Evolutionary conservation across 1,140 invertebrate genomes (phyloP), one percentile per base, ranked within the genome.

Genomic region (Heliconius melpomene): DNA sequence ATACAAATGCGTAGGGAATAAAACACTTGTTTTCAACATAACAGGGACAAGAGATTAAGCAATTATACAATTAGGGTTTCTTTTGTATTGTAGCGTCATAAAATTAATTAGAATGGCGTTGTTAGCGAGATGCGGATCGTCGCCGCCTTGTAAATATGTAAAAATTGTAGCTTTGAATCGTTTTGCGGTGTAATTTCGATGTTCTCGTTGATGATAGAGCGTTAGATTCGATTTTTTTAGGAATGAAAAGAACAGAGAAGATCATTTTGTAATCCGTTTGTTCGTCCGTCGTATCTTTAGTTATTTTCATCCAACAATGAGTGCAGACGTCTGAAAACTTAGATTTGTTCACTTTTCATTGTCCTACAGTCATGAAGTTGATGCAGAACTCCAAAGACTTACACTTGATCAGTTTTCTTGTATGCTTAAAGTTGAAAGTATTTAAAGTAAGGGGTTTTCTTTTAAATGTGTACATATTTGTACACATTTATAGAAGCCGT

Each of bases 91-190:
- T 52, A 13, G 52, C 23, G 54, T 54, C 74, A 60, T 75, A 75
- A 75, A 75, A 75, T 75, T 75, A 75, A 75, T 75, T 75, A 75
- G 2, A 75, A 75, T 23, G 46, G 23, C 54, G 54, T 57, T 57
- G 54, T 57, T 23, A n/a, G 54, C n/a, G 7, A 57, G n/a, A 9
- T 2, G 54, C 54, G 54, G 54, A 57, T 23, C 54, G 54, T 57
- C 54, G 8, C 20, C 20, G 7, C 54, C 1, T 57, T 23, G 54
- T 57, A 57, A 57, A 57, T 57, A 57, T 57, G 54, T 57, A 57
- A 57, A 57, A 57, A 23, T 57, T 57, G n/a, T 57, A 57, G n/a
- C 54, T 57, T 23, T 57, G n/a, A 57, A n/a, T 57, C n/a, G n/a
- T 57, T 57, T 57, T 57, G 54, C 20, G 54, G n/a, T 57, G 54